Evolutionary conservation across 1,140 invertebrate species (phyloP).

Genomic region (Daktulosphaira vitifoliae): DNA sequence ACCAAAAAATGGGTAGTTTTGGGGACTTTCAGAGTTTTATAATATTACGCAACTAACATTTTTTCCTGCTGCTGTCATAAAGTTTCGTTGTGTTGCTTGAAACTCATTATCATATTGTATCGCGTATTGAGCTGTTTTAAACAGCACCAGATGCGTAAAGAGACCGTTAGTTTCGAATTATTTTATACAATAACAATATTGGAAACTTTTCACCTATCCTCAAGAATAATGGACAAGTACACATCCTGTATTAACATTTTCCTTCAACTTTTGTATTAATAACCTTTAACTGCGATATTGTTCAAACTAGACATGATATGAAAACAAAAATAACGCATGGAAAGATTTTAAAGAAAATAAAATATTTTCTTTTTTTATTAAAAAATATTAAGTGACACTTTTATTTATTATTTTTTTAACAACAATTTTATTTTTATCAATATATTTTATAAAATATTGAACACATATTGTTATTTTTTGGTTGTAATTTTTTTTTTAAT

Average conservation of each 20-base stretch:
- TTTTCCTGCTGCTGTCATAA: constrained; percentile 9
- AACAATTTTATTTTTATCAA: no score
- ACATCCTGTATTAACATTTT: neutral
- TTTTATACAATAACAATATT: constrained; percentile 20
- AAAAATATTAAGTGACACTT: no score
- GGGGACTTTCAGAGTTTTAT: constrained; percentile 23
- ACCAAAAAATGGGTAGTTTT: constrained; percentile 1
- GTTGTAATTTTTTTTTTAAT: no score
- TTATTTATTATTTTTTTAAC: no score
- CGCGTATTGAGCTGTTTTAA: constrained; percentile 18
- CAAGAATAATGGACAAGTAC: constrained; percentile 9
- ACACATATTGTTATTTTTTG: no score
- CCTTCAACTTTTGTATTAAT: no score
- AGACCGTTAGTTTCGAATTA: constrained; percentile 3
- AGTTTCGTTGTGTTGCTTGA: constrained; percentile 11
- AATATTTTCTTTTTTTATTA: no score
- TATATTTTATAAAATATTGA: no score
- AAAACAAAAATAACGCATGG: no score
- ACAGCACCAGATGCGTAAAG: constrained; percentile 18
- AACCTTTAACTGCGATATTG: no score
- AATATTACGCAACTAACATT: constrained; percentile 1
- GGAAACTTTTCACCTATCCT: constrained; percentile 15
- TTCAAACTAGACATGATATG: no score
- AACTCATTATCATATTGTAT: constrained; percentile 32
- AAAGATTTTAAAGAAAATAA: no score